These are phyloP conservation scores for Tethea ocularis DNA, from an alignment of 2,888 invertebrate genomes.

Conservation along the genomic window DNA sequence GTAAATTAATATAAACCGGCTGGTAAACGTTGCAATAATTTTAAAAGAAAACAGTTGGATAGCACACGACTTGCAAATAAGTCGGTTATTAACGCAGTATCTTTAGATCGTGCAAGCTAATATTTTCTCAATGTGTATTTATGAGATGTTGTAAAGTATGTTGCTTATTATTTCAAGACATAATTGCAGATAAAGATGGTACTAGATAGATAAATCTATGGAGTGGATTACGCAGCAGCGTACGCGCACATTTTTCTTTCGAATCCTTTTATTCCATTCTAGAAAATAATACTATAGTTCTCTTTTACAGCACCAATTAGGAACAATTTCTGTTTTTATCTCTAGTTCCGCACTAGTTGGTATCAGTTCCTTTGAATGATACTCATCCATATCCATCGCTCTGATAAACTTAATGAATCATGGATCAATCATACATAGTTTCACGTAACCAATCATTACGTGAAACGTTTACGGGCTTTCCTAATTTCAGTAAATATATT, in stretches of 20 bases:
- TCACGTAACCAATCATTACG: not conserved
- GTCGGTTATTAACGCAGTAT: not conserved
- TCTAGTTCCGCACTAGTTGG: not conserved
- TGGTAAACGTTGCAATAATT: not conserved
- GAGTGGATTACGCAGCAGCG: not conserved
- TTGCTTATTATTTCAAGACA: not conserved
- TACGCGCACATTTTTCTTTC: not conserved
- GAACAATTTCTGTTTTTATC: not conserved
- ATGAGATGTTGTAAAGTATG: not conserved
- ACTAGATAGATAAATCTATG: not conserved
- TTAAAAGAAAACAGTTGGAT: not conserved
- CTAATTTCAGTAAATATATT: no score
- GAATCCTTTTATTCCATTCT: no score
- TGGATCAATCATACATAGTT: conserved; percentile 25
- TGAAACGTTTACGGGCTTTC: no score
- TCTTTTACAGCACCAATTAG: not conserved
- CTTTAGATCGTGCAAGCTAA: not conserved
- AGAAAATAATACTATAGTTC: no score
- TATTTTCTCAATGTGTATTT: not conserved
- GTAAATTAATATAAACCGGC: not conserved
- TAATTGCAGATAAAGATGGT: not conserved
- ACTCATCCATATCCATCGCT: conserved; percentile 27
- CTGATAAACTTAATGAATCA: conserved; percentile 29
- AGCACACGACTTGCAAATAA: not conserved
- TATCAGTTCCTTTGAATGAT: conserved; percentile 2